A percentile compares a stretch with the other conserved stretches of the same genome.
These are phyloP conservation scores for Ranitomeya imitator DNA, from an alignment of 2,113 vertebrate genomes.

Conservation along the genomic window DNA sequence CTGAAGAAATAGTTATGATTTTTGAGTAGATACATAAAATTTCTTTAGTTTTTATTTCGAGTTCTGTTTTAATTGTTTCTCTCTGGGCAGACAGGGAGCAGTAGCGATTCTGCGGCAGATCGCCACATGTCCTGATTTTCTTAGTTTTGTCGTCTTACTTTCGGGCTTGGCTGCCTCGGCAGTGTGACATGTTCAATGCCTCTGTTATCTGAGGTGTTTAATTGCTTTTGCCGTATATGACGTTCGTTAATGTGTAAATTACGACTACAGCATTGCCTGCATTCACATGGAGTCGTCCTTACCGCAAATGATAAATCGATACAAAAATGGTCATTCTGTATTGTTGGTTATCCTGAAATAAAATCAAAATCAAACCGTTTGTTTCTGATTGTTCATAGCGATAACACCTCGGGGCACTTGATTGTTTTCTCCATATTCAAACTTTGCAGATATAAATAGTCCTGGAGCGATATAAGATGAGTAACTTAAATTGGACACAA, in stretches of 20 bases:
- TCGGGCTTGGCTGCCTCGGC: not conserved
- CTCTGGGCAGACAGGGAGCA: not conserved
- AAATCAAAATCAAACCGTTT: not conserved
- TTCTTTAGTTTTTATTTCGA: not conserved
- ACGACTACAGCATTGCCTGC: not conserved
- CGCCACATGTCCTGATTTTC: not conserved
- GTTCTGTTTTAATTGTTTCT: not conserved
- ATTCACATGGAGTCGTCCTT: not conserved
- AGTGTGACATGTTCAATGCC: not conserved
- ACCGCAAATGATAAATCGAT: not conserved
- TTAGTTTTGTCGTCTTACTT: not conserved
- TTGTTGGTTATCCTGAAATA: conserved; percentile 1
- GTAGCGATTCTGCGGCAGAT: not conserved
- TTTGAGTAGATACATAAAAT: not conserved
- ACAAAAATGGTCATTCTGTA: not conserved
- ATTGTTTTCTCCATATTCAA: not conserved
- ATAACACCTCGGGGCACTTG: not conserved
- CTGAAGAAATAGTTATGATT: not conserved
- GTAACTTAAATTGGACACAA: too few relatives aligned
- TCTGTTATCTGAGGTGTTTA: conserved; percentile 27
- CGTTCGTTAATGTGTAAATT: too few relatives aligned
- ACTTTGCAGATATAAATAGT: not conserved
- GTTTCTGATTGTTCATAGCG: not conserved
- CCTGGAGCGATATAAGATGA: too few relatives aligned
- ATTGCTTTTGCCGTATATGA: not conserved